phyloP scores from a whole-genome alignment of 2,797 vertebrate genomes.

The Manis pentadactyla region DNA sequence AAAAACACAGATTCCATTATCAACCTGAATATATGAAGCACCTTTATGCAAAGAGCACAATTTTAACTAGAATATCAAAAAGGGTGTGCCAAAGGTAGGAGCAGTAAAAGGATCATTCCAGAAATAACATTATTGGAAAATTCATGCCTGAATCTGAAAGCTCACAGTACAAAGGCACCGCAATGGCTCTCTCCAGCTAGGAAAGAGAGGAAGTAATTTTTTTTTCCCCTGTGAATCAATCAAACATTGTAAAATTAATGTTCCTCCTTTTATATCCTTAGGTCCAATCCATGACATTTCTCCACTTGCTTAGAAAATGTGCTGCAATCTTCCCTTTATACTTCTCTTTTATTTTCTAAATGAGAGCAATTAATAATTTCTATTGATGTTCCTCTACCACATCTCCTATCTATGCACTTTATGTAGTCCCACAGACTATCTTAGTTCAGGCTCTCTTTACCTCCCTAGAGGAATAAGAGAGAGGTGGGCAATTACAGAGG shows the following conservation, averaged over 20 bases:
- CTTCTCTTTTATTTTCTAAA: background rate
- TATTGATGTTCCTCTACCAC: background rate
- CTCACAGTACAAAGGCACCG: background rate
- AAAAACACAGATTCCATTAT: background rate
- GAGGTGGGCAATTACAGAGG: background rate
- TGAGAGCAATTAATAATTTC: background rate
- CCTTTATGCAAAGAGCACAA: background rate
- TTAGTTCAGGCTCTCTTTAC: background rate
- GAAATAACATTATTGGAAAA: background rate
- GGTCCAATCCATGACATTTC: background rate
- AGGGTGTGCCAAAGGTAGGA: background rate
- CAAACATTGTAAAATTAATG: background rate
- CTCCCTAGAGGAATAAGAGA: background rate
- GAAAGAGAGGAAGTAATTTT: background rate
- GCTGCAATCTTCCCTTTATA: background rate
- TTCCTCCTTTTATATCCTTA: background rate
- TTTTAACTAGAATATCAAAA: constrained; percentile 11
- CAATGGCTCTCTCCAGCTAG: background rate
- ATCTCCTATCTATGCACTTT: background rate
- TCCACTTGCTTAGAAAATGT: background rate
- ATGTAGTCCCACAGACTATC: background rate
- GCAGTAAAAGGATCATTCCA: background rate
- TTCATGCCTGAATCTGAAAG: background rate
- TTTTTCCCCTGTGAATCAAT: background rate
- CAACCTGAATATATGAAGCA: background rate